Conservation (phyloP, 2,113 vertebrate species). For the Corythornis madagascariensis region DNA sequence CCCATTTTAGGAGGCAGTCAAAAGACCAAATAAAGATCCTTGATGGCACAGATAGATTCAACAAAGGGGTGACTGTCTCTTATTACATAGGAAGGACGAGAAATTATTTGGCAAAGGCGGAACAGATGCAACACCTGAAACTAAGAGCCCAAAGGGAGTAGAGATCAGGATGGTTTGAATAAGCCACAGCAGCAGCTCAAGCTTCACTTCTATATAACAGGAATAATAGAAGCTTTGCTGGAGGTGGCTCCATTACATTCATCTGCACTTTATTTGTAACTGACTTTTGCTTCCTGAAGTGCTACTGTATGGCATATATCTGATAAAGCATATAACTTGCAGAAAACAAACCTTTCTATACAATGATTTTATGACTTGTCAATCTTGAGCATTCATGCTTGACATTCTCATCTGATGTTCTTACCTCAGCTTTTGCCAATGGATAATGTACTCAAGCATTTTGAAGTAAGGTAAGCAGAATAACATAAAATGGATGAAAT, state of each 20-base stretch:
- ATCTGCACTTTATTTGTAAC: not conserved
- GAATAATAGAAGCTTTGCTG: not conserved
- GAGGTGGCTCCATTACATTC: not conserved
- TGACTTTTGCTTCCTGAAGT: not conserved
- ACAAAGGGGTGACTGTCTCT: not conserved
- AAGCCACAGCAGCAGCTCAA: not conserved
- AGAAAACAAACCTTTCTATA: not conserved
- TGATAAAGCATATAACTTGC: not conserved
- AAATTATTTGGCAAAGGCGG: not conserved
- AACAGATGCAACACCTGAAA: not conserved
- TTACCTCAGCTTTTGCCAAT: not conserved
- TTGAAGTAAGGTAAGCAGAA: slow-evolving; percentile 1
- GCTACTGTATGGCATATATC: not conserved
- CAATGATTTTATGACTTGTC: not conserved
- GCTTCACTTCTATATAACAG: not conserved
- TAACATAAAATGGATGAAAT: not conserved
- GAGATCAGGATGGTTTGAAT: not conserved
- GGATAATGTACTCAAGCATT: not conserved
- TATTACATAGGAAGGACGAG: not conserved
- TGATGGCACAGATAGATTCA: not conserved
- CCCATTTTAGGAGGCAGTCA: not conserved
- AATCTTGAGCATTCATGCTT: not conserved
- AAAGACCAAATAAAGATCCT: not conserved
- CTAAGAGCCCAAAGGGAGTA: not conserved
- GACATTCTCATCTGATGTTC: not conserved